Percentiles rank a stretch among this genome's conserved stretches.
phyloP scores from a whole-genome alignment of 2,888 invertebrate species.

The Pyrrhosoma nymphula region DNA sequence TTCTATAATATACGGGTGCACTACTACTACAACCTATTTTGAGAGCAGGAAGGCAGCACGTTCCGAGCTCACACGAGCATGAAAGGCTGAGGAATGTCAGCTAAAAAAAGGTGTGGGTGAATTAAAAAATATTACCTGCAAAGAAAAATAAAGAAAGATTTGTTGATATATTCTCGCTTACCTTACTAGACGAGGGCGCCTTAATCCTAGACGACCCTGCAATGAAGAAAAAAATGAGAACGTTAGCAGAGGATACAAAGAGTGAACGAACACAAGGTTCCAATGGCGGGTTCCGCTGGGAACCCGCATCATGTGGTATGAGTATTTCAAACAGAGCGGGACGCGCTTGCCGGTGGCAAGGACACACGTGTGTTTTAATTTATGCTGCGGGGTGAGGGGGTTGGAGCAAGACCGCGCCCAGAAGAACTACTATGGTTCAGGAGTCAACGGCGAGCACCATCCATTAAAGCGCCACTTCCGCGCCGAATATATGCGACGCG shows the following conservation, averaged over 20 bases:
- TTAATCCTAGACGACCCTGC: conserved; percentile 60
- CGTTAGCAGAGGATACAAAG: conserved; percentile 10
- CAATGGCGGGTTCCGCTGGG: neutral
- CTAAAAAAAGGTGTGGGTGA: neutral
- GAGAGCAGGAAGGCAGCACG: neutral
- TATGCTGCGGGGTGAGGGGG: neutral
- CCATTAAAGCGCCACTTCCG: neutral
- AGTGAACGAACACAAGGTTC: conserved; percentile 8
- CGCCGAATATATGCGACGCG: neutral
- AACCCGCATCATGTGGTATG: conserved; percentile 6
- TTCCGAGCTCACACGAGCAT: neutral
- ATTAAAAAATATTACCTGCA: neutral
- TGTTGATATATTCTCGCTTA: neutral
- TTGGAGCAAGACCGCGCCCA: neutral
- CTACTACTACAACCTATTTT: too few relatives aligned
- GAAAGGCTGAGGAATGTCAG: neutral
- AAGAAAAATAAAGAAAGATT: neutral
- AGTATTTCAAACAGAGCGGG: neutral
- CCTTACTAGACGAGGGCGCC: conserved; percentile 43
- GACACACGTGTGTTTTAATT: neutral
- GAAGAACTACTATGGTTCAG: neutral
- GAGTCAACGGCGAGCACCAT: neutral
- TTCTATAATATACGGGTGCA: too few relatives aligned
- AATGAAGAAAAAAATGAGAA: conserved; percentile 20
- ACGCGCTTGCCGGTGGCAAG: conserved; percentile 30